Evolutionary conservation across 2,113 vertebrate genomes (phyloP), one percentile per base, ranked within the genome.

Genomic region (Okapia johnstoni): DNA sequence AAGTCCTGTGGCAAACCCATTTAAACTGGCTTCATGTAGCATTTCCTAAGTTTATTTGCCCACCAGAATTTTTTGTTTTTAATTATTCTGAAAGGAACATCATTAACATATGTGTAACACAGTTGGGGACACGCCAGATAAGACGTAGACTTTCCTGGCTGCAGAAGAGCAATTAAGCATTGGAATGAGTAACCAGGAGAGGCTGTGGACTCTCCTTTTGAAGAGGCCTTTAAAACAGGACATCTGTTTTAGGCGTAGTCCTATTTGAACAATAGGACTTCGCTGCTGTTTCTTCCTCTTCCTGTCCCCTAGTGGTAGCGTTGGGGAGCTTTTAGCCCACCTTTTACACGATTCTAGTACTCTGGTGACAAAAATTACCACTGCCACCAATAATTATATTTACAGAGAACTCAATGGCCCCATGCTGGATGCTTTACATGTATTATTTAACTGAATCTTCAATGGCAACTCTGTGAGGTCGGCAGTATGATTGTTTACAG

Each of bases 241-340:
- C 97, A 97, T 98, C 97, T 98, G 97, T 94, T 96, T 95, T 97
- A 95, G 88, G 95, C 77, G 43, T 97, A 57, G 90, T 97, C 91
- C 94, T 84, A 4, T 93, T 93, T 77, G 77, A 98, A 97, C 97
- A 98, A 97, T 97, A 80, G 97, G 36, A 86, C 95, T 95, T 66
- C 4, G 52, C 85, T 90, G 88, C 85, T 40, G 84, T 95, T 95
- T 97, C 94, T 96, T 97, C 97, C 97, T 95, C 93, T 98, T 98
- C 97, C 97, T 97, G 96, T 94, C 81, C 95, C 73, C 93, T 92
- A 55, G 66, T 61, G 84, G 94, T 94, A 21, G n/a, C 8, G 4
- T 6, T 79, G 80, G 60, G 94, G 85, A 80, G 76, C 55, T 87
- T 66, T 57, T 70, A 94, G 81, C 50, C 66, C 63, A 93, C 87